These are phyloP conservation scores for Sphaeramia orbicularis DNA, from an alignment of 2,797 vertebrate genomes.

Conservation along the genomic window DNA sequence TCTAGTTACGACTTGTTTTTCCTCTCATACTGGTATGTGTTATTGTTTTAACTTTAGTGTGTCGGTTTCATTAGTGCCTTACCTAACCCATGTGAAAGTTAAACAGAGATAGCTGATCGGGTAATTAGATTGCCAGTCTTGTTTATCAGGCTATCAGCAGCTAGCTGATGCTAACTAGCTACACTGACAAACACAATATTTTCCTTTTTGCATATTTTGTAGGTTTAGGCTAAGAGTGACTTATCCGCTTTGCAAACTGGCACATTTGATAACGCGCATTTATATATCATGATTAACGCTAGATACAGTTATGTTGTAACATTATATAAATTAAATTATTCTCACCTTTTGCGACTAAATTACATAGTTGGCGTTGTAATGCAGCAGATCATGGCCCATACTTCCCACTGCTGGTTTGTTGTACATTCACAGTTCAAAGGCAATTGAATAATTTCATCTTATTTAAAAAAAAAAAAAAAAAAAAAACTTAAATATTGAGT, in stretches of 20 bases:
- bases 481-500: no score
- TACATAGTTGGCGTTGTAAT: no score
- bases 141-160: slow-evolving; percentile 31
- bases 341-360: not conserved
- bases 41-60: fast-evolving
- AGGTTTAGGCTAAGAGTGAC: no score
- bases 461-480: no score
- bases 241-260: not conserved
- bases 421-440: no score
- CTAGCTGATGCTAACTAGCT: slow-evolving; percentile 57
- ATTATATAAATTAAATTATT: not conserved
- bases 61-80: not conserved
- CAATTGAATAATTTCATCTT: no score
- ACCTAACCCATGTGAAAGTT: fast-evolving
- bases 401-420: no score
- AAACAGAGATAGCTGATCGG: fast-evolving
- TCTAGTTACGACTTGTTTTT: slow-evolving; percentile 41
- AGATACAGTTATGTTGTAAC: no score
- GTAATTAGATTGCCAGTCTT: not conserved
- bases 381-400: no score
- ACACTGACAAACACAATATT: not conserved
- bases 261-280: not conserved
- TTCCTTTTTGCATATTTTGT: no score
- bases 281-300: not conserved
- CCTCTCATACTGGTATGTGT: slow-evolving; percentile 64